Base-by-base conservation (phyloP, 2,888 invertebrate genomes). In the Sarcophaga rosellei region DNA sequence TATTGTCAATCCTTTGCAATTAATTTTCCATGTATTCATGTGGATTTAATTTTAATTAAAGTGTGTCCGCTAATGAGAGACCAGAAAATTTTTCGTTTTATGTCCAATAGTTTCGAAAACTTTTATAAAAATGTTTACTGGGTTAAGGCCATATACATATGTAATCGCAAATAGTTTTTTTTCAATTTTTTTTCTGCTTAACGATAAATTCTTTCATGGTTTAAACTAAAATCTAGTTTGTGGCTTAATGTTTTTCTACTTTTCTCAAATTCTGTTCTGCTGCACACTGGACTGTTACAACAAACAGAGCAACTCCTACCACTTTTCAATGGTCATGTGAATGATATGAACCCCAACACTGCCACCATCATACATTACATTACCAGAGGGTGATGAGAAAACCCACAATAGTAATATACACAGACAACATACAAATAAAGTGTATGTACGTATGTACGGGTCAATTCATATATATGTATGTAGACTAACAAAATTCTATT, bases 391-490 rank as follows among this genome's bases (percentile, higher is more conserved):
- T 53, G 12, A 53, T 53, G 53, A 15, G 53, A 53, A 53, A 53
- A 53, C 17, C 53, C 15, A 53, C 63, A 57, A 61, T 57, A 17
- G 5, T 61, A 10, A 20, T 61, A 61, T 12, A 23, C 4, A 74
- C 62, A 62, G 1, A 47, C 6, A 53, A 44, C 47, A 25, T 5
- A 4, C 63, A 70, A 63, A 72, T 57, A 45, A 70, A 76, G 72
- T 2, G 35, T 17, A 17, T 53, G 17, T 53, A 15, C 0, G 10
- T 53, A 15, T 10, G 10, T n/a, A 66, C 15, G 84, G 81, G 12
- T 86, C 86, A 86, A 78, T 84, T 86, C 61, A 78, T 62, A 84
- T 78, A 78, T 35, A 78, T 81, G 78, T 75, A 84, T 35, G 10
- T 35, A 10, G 10, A 35, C 35, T 35, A 53, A 84, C 79, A 53